These are phyloP conservation scores for Chloroclystis v-ata DNA, from an alignment of 2,888 invertebrate species.

Conservation along the genomic window DNA sequence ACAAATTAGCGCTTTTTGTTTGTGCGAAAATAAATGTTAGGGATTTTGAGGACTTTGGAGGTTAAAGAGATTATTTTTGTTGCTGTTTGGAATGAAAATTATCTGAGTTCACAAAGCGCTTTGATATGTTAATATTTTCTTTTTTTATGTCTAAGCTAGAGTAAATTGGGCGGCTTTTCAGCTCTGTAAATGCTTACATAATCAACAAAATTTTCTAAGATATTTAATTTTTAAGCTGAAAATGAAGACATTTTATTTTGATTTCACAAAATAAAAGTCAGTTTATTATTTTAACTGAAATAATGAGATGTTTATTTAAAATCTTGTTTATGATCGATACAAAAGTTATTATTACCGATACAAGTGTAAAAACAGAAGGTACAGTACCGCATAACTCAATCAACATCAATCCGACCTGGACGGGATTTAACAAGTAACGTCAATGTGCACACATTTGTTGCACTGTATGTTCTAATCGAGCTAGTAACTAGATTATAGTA, in stretches of 20 bases:
- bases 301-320: no score
- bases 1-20: conserved; percentile 43
- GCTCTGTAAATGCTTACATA: not conserved
- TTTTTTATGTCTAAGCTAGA: not conserved
- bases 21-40: conserved; percentile 22
- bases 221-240: no score
- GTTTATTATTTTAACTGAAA: no score
- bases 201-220: no score
- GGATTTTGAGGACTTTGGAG: not conserved
- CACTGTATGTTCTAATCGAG: not conserved
- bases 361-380: conserved; percentile 12
- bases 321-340: no score
- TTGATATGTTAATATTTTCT: not conserved
- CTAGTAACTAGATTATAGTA: conserved; percentile 2
- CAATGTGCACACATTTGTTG: conserved; percentile 33
- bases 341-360: not conserved
- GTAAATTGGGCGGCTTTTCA: not conserved
- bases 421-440: conserved; percentile 62
- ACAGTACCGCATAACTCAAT: conserved; percentile 60
- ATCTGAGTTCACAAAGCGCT: not conserved
- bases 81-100: not conserved
- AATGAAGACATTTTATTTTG: no score
- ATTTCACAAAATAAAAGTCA: no score
- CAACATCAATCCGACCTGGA: conserved; percentile 59
- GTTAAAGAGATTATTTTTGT: not conserved